Percentiles rank a stretch among this genome's conserved stretches.
These are phyloP conservation scores for Pseudochaenichthys georgianus DNA, from an alignment of 2,797 vertebrate genomes.

Conservation along the genomic window DNA sequence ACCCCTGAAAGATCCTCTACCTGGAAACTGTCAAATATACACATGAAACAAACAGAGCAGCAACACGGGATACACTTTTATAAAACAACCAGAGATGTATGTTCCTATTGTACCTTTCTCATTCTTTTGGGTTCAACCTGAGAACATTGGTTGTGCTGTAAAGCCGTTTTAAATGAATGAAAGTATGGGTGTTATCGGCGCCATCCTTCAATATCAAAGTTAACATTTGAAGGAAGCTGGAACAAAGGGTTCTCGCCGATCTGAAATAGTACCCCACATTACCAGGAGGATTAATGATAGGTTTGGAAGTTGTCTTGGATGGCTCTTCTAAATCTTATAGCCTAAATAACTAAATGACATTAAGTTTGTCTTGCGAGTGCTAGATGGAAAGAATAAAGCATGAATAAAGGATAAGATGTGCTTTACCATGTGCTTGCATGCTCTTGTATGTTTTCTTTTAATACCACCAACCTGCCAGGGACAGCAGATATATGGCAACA, in stretches of 20 bases:
- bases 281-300: not conserved
- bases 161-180: too few species aligned
- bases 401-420: too few species aligned
- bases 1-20: conserved; percentile 79
- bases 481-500: too few species aligned
- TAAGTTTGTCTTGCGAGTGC: not conserved
- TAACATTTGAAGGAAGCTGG: not conserved
- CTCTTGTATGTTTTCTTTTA: too few species aligned
- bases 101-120: not conserved
- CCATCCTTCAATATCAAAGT: too few species aligned
- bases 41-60: conserved; percentile 40
- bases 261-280: not conserved
- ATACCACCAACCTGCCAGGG: too few species aligned
- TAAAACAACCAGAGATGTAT: not conserved
- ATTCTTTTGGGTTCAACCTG: not conserved
- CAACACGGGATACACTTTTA: conserved; percentile 10
- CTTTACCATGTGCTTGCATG: too few species aligned
- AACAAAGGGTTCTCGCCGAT: not conserved
- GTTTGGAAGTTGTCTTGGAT: too few species aligned
- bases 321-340: too few species aligned
- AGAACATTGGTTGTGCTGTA: not conserved
- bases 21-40: conserved; percentile 64
- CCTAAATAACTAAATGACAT: not conserved
- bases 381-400: not conserved
- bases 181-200: too few species aligned